phyloP scores from a whole-genome alignment of 1,140 invertebrate genomes.

The Bathynomus jamesi region DNA sequence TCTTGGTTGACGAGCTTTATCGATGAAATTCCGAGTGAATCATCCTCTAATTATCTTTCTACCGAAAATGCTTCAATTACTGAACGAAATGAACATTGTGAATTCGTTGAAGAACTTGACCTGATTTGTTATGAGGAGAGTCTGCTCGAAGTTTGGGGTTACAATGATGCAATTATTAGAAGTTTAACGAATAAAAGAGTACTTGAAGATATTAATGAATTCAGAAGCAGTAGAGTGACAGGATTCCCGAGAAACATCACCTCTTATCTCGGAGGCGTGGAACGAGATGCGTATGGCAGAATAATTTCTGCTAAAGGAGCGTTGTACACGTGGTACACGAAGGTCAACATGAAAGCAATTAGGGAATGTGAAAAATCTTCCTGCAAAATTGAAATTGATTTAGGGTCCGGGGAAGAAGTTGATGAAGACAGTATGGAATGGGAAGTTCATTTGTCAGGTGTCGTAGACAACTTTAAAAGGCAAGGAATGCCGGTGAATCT shows the following conservation, averaged over 20 bases:
- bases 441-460: constrained; percentile 21
- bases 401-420: constrained; percentile 66
- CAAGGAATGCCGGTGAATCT: constrained; percentile 47
- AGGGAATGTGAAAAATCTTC: not conserved
- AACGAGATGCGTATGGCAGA: constrained; percentile 51
- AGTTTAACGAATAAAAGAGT: constrained; percentile 28
- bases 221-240: constrained; percentile 50
- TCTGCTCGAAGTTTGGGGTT: constrained; percentile 34
- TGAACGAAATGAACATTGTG: constrained; percentile 15
- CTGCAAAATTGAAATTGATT: constrained; percentile 49
- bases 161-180: constrained; percentile 25
- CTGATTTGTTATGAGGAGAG: constrained; percentile 31
- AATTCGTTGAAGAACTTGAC: constrained; percentile 13
- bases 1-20: constrained; percentile 1
- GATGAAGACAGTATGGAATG: constrained; percentile 32
- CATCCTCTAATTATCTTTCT: not conserved
- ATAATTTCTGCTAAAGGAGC: constrained; percentile 57
- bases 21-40: not conserved
- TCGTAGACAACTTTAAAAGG: constrained; percentile 7
- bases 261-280: constrained; percentile 56
- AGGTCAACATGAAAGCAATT: constrained; percentile 58
- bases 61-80: not conserved
- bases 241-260: constrained; percentile 58
- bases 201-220: constrained; percentile 23
- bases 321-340: constrained; percentile 55